These are phyloP conservation scores for Halcyon chelicuti DNA, from an alignment of 2,797 vertebrate genomes.

Conservation along the genomic window DNA sequence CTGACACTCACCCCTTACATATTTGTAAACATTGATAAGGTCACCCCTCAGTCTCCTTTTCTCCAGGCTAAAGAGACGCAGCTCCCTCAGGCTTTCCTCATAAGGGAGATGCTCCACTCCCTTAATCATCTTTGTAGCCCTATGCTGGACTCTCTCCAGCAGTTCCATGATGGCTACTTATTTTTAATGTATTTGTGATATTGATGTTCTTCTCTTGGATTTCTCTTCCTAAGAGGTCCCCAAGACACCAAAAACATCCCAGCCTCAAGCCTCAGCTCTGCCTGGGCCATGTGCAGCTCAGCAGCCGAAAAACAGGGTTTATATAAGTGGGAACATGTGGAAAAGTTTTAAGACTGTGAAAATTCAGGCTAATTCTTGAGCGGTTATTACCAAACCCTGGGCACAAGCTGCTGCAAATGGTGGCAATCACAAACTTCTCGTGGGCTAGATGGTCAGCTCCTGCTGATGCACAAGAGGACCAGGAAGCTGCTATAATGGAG, in stretches of 20 bases:
- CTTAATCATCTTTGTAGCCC: too few relatives aligned
- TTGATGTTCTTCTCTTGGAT: neutral
- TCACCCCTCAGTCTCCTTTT: too few relatives aligned
- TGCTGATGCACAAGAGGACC: neutral
- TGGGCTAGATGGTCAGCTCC: neutral
- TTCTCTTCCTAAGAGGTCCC: neutral
- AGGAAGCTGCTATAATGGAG: neutral
- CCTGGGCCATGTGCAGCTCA: neutral
- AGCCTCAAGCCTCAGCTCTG: neutral
- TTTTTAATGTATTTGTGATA: neutral
- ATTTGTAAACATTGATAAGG: too few relatives aligned
- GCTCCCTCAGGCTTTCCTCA: too few relatives aligned
- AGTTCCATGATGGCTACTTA: neutral
- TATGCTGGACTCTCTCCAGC: too few relatives aligned
- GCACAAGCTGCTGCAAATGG: neutral
- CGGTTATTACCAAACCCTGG: neutral
- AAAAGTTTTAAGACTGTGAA: neutral
- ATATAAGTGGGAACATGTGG: fast-evolving
- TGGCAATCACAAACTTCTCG: fast-evolving
- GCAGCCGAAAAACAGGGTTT: fast-evolving
- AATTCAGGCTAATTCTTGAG: neutral
- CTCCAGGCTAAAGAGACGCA: too few relatives aligned
- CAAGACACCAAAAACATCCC: fast-evolving
- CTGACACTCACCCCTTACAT: too few relatives aligned
- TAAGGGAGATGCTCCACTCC: too few relatives aligned